These are phyloP conservation scores for Marmota monax DNA, from an alignment of 2,113 vertebrate genomes.

Conservation along the genomic window DNA sequence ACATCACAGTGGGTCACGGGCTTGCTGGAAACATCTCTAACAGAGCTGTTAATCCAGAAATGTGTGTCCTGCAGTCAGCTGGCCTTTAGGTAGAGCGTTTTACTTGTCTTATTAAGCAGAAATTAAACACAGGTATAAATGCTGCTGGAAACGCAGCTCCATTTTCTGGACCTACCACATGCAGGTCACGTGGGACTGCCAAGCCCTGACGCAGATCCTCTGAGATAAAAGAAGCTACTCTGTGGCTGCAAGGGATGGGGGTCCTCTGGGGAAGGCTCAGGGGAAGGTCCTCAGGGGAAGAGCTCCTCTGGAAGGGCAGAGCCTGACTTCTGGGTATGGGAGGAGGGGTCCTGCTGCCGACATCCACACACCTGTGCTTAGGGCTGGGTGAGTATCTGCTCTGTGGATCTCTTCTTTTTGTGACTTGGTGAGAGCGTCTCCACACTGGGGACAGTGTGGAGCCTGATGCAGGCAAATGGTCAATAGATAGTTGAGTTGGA, in stretches of 20 bases:
- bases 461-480: background rate
- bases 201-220: background rate
- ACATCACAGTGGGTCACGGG: slow-evolving; percentile 55
- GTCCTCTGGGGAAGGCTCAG: rapidly evolving
- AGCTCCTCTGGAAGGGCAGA: background rate
- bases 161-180: background rate
- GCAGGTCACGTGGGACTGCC: background rate
- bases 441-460: background rate
- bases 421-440: background rate
- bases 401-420: background rate
- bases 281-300: too few relatives aligned
- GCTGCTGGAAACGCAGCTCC: background rate
- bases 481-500: background rate
- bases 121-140: slow-evolving; percentile 65
- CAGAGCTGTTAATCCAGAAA: slow-evolving; percentile 71
- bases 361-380: background rate
- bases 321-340: background rate
- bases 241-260: background rate
- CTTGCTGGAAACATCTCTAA: slow-evolving; percentile 62
- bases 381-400: rapidly evolving
- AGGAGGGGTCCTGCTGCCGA: background rate
- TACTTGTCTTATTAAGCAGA: slow-evolving; percentile 61
- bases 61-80: slow-evolving; percentile 49
- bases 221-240: background rate
- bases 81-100: slow-evolving; percentile 37